Conservation (phyloP, 64 coral and sea anemone genomes). For the Stylophora pistillata region DNA sequence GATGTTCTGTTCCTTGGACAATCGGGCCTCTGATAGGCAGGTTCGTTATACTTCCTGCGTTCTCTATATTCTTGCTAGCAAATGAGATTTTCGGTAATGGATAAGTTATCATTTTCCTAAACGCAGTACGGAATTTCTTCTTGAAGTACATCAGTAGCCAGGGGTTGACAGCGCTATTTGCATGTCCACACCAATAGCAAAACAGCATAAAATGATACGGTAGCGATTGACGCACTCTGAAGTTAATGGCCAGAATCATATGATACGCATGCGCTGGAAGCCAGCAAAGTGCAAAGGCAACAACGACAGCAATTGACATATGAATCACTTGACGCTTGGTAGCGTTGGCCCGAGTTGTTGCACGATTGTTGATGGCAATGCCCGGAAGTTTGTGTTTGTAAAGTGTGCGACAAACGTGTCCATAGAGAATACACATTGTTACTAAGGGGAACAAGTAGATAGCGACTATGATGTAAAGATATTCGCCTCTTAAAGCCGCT, state of each 20-base stretch:
- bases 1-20: neutral
- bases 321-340: conserved; percentile 16
- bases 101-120: neutral
- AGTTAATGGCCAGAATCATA: neutral
- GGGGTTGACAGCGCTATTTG: conserved; percentile 12
- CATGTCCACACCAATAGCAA: conserved; percentile 1
- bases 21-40: too few relatives aligned
- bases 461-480: too few relatives aligned
- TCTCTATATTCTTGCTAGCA: neutral
- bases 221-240: neutral
- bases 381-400: neutral
- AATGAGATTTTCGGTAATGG: neutral
- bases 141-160: conserved; percentile 27
- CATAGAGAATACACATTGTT: too few relatives aligned
- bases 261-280: conserved; percentile 36
- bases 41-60: neutral
- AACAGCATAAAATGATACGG: neutral
- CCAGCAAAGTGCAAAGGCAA: conserved; percentile 13
- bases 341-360: neutral
- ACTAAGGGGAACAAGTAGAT: too few relatives aligned
- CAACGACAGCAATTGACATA: conserved; percentile 6
- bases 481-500: too few relatives aligned
- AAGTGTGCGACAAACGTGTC: conserved; percentile 8
- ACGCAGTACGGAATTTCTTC: conserved; percentile 11
- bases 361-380: neutral